These are phyloP conservation scores for Megaceryle alcyon DNA, from an alignment of 2,797 vertebrate species.

Conservation along the genomic window DNA sequence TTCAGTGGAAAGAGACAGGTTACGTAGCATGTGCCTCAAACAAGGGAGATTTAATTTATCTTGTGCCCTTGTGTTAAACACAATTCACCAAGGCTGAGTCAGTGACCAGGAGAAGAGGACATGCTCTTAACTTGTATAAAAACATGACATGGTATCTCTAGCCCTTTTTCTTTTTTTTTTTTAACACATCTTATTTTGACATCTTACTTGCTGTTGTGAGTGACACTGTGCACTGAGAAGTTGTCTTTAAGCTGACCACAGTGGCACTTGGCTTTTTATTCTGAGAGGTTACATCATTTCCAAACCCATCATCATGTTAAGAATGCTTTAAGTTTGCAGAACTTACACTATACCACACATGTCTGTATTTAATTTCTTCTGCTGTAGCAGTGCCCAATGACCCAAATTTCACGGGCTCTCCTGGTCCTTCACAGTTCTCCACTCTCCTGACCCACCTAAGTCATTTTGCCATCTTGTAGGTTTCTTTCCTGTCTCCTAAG, in stretches of 20 bases:
- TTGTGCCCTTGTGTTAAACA: background rate
- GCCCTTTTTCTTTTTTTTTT: background rate
- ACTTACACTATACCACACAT: conserved; percentile 28
- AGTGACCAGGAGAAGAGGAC: background rate
- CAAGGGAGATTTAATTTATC: conserved; percentile 32
- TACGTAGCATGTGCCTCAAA: background rate
- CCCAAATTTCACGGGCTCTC: conserved; percentile 17
- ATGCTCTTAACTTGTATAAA: background rate
- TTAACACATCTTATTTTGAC: background rate
- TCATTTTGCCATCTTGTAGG: background rate
- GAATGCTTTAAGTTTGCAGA: conserved; percentile 65
- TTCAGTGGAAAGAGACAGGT: conserved; percentile 17
- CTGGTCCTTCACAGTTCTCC: background rate
- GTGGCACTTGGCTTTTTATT: conserved; percentile 59
- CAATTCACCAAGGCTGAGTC: conserved; percentile 20
- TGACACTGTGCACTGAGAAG: conserved; percentile 28
- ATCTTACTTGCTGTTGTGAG: conserved; percentile 46
- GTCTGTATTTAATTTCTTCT: conserved; percentile 37
- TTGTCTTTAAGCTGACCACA: conserved; percentile 49
- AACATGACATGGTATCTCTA: background rate
- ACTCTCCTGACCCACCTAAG: background rate
- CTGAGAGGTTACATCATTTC: conserved; percentile 65
- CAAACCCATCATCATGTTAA: conserved; percentile 26
- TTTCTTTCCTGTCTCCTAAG: background rate
- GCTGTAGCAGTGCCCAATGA: background rate